Evolutionary conservation across 2,888 invertebrate species (phyloP).

Genomic region (Monopis laevigella): DNA sequence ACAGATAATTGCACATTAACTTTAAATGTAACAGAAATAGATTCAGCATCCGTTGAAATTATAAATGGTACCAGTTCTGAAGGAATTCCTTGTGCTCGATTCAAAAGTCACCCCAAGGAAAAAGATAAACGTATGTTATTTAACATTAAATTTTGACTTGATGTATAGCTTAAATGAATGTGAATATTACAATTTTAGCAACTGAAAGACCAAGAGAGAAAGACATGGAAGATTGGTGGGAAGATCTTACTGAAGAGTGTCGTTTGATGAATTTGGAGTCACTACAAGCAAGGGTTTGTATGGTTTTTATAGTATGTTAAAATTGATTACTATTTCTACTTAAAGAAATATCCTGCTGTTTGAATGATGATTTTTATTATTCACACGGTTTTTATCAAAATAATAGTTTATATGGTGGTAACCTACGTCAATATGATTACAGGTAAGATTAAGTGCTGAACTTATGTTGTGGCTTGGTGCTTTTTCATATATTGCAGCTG

Average conservation of each 20-base stretch:
- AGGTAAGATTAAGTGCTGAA: conserved; percentile 82
- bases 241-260: conserved; percentile 75
- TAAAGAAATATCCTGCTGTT: no score
- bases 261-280: conserved; percentile 72
- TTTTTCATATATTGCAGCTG: conserved; percentile 83
- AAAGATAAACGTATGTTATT: conserved; percentile 42
- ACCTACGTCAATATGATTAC: no score
- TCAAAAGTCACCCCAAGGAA: conserved; percentile 54
- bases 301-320: no score
- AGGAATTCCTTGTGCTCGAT: conserved; percentile 39
- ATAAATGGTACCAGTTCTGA: conserved; percentile 32
- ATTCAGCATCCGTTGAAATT: conserved; percentile 43
- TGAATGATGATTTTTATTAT: no score
- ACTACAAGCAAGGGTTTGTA: conserved; percentile 66
- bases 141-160: conserved; percentile 1
- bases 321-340: no score
- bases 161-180: not conserved
- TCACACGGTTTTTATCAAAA: no score
- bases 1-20: conserved; percentile 46
- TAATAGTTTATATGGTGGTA: no score
- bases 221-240: conserved; percentile 76
- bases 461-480: conserved; percentile 83
- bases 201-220: conserved; percentile 45
- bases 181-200: conserved; percentile 20
- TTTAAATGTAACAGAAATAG: conserved; percentile 32